Evolutionary conservation across 1,140 invertebrate genomes (phyloP).

Genomic region (Heliconius melpomene): DNA sequence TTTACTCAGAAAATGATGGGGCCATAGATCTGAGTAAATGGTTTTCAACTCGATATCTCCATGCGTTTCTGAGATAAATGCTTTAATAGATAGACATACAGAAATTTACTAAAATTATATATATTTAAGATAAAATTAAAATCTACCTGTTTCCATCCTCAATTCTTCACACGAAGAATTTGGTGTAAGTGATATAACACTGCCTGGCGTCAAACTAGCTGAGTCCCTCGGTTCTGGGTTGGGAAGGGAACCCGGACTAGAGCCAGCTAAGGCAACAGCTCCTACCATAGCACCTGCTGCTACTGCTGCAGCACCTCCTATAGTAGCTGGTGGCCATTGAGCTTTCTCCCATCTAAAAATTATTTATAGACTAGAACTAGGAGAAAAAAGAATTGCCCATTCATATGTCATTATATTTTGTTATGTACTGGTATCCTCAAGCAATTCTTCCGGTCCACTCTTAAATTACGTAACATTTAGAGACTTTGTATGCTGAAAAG

Average conservation of each 20-base stretch:
- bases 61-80: too few relatives aligned
- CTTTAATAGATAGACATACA: too few relatives aligned
- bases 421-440: too few relatives aligned
- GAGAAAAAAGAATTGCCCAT: too few relatives aligned
- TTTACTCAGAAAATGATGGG: too few relatives aligned
- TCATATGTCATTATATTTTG: too few relatives aligned
- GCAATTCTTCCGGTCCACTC: too few relatives aligned
- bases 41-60: too few relatives aligned
- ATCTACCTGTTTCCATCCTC: conserved; percentile 62
- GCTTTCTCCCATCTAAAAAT: conserved; percentile 72
- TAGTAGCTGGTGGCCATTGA: conserved; percentile 61
- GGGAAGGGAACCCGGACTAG: conserved; percentile 47
- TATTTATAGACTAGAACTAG: background rate
- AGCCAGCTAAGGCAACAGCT: conserved; percentile 65
- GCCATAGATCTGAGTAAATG: too few relatives aligned
- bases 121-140: background rate
- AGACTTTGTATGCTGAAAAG: too few relatives aligned
- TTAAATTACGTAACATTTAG: too few relatives aligned
- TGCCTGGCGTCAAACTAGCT: conserved; percentile 68
- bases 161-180: conserved; percentile 73
- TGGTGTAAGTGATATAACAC: conserved; percentile 64
- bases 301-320: conserved; percentile 66
- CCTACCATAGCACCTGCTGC: conserved; percentile 70
- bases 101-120: too few relatives aligned
- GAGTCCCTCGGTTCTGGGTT: conserved; percentile 65